Base-by-base conservation (phyloP, 2,113 vertebrate genomes). In the Apteryx mantelli region DNA sequence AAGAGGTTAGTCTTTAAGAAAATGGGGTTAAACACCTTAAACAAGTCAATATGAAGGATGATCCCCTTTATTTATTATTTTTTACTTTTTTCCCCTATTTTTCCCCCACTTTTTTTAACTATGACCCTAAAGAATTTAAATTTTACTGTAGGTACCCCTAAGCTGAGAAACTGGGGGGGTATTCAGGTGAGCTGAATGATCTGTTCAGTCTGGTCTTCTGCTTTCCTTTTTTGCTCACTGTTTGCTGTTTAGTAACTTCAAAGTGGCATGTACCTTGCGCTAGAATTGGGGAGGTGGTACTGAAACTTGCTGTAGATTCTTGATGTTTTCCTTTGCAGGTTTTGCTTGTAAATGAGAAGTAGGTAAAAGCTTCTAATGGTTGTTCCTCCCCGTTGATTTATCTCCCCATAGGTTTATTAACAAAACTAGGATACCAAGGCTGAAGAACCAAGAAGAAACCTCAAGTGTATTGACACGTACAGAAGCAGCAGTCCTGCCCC, bases 371-470 rank as follows among this genome's bases (percentile, higher is more conserved):
- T 99, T 99, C 99, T 99, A 99, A 99, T 99, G 98, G 98, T 98
- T 99, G 95, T 98, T 99, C 99, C 99, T 99, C 99, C 99, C 99
- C 99, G 3, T 99, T 99, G 99, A 99, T 99, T 99, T 99, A 99
- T 99, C 99, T 99, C 99, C 99, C 99, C 99, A 98, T 99, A 99
- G 99, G 99, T 99, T 99, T 99, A 99, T 99, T 99, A 99, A 99
- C 99, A 99, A 99, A 99, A 98, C 99, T 99, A 99, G 99, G 99
- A 99, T 98, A 98, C 98, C 98, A 98, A 99, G 99, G 99, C 98
- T 98, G 99, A 99, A 99, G 99, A 99, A 99, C 98, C 98, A 98
- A 98, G 99, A 99, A 99, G 99, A 99, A 98, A 97, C 98, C 98
- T 98, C 99, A 98, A 99, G 99, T 99, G 99, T 99, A 99, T 99